Evolutionary conservation across 1,140 invertebrate species (phyloP), one percentile per base, ranked within the genome.

Genomic region (Holotrichia oblita): DNA sequence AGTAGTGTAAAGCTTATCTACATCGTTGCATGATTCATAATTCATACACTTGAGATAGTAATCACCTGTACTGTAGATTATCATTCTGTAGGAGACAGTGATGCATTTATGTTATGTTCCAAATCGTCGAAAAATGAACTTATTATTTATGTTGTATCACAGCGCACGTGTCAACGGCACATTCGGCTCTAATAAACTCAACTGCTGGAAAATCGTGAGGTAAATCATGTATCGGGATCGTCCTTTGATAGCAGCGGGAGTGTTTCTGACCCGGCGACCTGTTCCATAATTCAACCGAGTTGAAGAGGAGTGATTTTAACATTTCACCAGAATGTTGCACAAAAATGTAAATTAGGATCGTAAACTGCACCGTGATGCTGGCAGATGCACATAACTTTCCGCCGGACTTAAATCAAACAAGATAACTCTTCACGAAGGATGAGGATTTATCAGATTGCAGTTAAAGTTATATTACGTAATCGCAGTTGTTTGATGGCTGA

Each of bases 311-410:
- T 55, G 48, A 55, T 55, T 55, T 55, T n/a, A 55, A 55, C 48
- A 55, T 55, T 55, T 55, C 48, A 55, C 48, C n/a, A 55, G 17
- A 55, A 55, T 55, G 48, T 55, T 55, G 48, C 48, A 55, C 48
- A 55, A 55, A 55, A 55, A 55, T 55, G 48, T 55, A 55, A 55
- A 55, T 55, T 55, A 55, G 48, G 14, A 17, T 17, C 48, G 17
- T 55, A 55, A 55, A 55, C 12, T 17, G 48, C 48, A 55, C 48
- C 14, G 14, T 55, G 48, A 55, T n/a, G 48, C 48, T 17, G 48
- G 48, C 48, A n/a, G 14, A 17, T 17, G 1, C 48, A 17, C 14
- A 55, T 20, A 55, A 55, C 48, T 55, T 17, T 55, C 2, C 14
- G n/a, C 17, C 48, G 14, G 14, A 55, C 14, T n/a, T n/a, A 34